Percentiles rank a stretch among this genome's conserved stretches.
phyloP scores from a whole-genome alignment of 2,113 vertebrate genomes.

The Psammodynastes pulverulentus region DNA sequence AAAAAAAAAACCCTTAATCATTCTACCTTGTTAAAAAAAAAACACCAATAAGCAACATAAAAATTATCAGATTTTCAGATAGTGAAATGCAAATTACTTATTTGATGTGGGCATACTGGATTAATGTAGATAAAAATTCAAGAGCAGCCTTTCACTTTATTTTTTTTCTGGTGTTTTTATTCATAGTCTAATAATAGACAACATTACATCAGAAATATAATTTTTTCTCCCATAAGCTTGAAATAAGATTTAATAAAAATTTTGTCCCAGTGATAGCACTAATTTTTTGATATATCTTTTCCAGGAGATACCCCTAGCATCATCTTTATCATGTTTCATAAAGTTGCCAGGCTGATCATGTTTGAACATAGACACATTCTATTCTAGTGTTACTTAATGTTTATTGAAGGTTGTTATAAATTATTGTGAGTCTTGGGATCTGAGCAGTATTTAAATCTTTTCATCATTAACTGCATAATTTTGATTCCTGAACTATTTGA shows the following conservation, averaged over 20 bases:
- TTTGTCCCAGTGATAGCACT: neutral
- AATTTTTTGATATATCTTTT: neutral
- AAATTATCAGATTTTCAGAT: neutral
- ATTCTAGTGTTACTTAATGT: neutral
- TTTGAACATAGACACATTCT: neutral
- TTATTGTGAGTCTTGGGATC: neutral
- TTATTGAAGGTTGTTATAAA: neutral
- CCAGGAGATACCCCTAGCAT: neutral
- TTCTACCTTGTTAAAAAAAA: neutral
- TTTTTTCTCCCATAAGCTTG: neutral
- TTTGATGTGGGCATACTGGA: neutral
- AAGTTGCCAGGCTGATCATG: neutral
- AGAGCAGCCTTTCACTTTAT: neutral
- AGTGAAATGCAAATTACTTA: neutral
- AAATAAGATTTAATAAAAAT: neutral
- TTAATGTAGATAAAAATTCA: neutral
- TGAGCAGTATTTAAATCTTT: neutral
- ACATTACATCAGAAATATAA: neutral
- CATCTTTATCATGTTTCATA: neutral
- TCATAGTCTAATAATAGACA: neutral
- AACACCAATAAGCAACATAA: neutral
- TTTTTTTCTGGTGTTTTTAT: neutral
- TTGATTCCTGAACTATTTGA: neutral
- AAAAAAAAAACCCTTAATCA: conserved; percentile 20
- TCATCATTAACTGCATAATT: neutral